These are phyloP conservation scores for Platyura marginata DNA, from an alignment of 1,140 invertebrate species.

Conservation along the genomic window DNA sequence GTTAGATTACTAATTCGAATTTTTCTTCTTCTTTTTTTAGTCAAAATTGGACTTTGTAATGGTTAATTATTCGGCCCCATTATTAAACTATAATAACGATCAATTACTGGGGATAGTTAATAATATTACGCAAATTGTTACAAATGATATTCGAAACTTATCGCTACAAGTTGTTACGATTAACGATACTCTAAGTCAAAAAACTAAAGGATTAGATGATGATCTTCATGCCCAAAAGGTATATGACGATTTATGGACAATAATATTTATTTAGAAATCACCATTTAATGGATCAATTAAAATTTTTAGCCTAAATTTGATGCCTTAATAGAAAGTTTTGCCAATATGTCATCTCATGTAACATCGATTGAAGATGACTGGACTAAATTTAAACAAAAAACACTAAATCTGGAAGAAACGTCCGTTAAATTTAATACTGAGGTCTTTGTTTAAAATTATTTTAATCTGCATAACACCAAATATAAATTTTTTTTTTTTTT, in stretches of 20 bases:
- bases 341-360: slow-evolving; percentile 19
- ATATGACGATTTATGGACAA: slow-evolving; percentile 6
- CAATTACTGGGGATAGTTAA: too few species aligned
- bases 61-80: too few species aligned
- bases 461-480: background rate
- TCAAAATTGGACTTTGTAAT: background rate
- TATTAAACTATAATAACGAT: too few species aligned
- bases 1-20: too few species aligned
- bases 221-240: slow-evolving; percentile 8
- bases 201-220: slow-evolving; percentile 14
- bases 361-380: slow-evolving; percentile 17
- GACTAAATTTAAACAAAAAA: slow-evolving; percentile 16
- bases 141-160: slow-evolving; percentile 1
- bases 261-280: slow-evolving; percentile 7
- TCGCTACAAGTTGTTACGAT: slow-evolving; percentile 10
- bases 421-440: background rate
- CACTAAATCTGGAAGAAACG: background rate
- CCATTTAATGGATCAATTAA: slow-evolving; percentile 1
- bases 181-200: slow-evolving; percentile 16
- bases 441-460: background rate
- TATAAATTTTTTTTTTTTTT: background rate
- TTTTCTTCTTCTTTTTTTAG: too few species aligned
- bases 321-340: slow-evolving; percentile 13
- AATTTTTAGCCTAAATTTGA: slow-evolving; percentile 12
- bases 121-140: background rate